A percentile compares a stretch with the other conserved stretches of the same genome.
These are phyloP conservation scores for Drosophila longiperda DNA, from an alignment of 2,888 invertebrate genomes.

Conservation along the genomic window DNA sequence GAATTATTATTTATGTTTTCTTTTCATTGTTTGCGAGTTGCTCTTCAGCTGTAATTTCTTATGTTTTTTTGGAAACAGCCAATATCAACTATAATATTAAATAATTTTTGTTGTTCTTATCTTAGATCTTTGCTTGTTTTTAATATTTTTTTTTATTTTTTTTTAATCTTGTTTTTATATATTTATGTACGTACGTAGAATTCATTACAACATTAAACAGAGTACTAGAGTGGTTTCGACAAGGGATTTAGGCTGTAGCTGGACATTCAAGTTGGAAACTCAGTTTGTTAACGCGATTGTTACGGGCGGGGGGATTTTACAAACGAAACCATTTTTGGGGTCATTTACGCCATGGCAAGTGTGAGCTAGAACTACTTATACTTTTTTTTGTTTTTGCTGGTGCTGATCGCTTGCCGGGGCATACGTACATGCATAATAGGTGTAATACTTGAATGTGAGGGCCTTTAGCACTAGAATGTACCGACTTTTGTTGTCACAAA, in stretches of 20 bases:
- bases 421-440: slow-evolving; percentile 43
- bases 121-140: slow-evolving; percentile 1
- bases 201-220: slow-evolving; percentile 75
- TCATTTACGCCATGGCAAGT: slow-evolving; percentile 24
- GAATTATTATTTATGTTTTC: slow-evolving; percentile 33
- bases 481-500: slow-evolving; percentile 45
- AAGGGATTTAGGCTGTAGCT: slow-evolving; percentile 38
- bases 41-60: slow-evolving; percentile 39
- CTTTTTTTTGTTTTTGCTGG: slow-evolving; percentile 6
- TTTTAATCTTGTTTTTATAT: slow-evolving; percentile 30
- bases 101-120: slow-evolving; percentile 38
- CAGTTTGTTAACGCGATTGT: slow-evolving; percentile 31
- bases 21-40: slow-evolving; percentile 14
- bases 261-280: slow-evolving; percentile 56
- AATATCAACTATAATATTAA: slow-evolving; percentile 56
- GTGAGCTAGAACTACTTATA: slow-evolving; percentile 27
- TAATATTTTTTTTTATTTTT: slow-evolving; percentile 21
- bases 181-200: slow-evolving; percentile 55
- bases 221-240: slow-evolving; percentile 58
- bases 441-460: slow-evolving; percentile 59
- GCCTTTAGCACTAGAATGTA: slow-evolving; percentile 59
- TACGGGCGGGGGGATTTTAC: slow-evolving; percentile 43
- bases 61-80: slow-evolving; percentile 52
- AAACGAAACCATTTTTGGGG: slow-evolving; percentile 66
- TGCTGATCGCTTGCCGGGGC: slow-evolving; percentile 22